phyloP scores from a whole-genome alignment of 2,888 invertebrate species.

The Dione vanillae region DNA sequence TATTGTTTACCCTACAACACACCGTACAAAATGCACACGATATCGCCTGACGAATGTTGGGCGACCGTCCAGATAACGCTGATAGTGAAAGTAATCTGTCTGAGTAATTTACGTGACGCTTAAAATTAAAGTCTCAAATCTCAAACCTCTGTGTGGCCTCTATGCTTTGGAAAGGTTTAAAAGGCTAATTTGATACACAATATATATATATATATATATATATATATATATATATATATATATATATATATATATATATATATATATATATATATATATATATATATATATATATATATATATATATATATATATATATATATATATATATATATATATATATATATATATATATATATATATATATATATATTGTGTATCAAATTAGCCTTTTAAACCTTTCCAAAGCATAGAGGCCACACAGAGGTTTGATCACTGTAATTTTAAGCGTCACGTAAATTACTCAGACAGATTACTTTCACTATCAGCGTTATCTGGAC shows the following conservation, averaged over 20 bases:
- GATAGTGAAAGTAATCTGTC: conserved; percentile 39
- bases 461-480: conserved; percentile 44
- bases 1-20: not conserved
- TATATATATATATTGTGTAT: too few species aligned
- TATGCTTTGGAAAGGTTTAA: not conserved
- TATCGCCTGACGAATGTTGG: conserved; percentile 37
- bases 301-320: too few species aligned
- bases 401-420: not conserved
- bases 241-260: too few species aligned
- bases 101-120: conserved; percentile 44
- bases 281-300: too few species aligned
- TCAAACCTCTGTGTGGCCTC: conserved; percentile 27
- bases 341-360: too few species aligned
- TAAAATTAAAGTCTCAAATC: conserved; percentile 44
- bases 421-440: conserved; percentile 39
- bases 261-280: too few species aligned
- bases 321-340: too few species aligned
- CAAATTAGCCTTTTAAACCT: not conserved
- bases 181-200: not conserved
- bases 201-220: too few species aligned
- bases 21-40: conserved; percentile 17
- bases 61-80: conserved; percentile 31
- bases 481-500: conserved; percentile 28
- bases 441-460: conserved; percentile 43
- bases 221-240: too few species aligned